phyloP scores from a whole-genome alignment of 2,113 vertebrate species.

The Caretta caretta region DNA sequence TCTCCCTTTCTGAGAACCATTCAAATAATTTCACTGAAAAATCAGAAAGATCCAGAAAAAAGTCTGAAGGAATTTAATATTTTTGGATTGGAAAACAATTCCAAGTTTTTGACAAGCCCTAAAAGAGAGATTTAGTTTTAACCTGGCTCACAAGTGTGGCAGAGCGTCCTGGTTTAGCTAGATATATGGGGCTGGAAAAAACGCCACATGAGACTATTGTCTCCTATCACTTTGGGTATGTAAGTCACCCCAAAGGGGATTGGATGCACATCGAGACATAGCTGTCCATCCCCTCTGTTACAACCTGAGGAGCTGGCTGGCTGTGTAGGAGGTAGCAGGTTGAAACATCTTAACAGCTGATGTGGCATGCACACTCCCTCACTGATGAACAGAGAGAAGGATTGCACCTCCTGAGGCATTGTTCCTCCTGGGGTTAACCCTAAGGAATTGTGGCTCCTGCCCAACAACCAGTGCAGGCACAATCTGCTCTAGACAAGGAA shows the following conservation, averaged over 20 bases:
- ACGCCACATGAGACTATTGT: not conserved
- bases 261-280: not conserved
- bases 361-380: not conserved
- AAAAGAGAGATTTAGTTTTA: not conserved
- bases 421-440: not conserved
- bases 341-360: not conserved
- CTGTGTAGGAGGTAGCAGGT: not conserved
- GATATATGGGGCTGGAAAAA: not conserved
- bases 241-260: not conserved
- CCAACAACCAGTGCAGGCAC: not conserved
- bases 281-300: not conserved
- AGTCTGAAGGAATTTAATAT: not conserved
- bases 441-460: not conserved
- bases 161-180: not conserved
- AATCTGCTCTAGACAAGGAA: not conserved
- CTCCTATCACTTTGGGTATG: not conserved
- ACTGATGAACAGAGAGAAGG: not conserved
- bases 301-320: not conserved
- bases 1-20: not conserved
- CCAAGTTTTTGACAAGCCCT: not conserved
- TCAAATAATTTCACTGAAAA: not conserved
- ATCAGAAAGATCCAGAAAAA: not conserved
- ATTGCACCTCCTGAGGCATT: not conserved
- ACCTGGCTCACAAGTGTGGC: not conserved
- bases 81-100: not conserved